Conservation (phyloP, 2,797 vertebrate species). For the Lagodon rhomboides region DNA sequence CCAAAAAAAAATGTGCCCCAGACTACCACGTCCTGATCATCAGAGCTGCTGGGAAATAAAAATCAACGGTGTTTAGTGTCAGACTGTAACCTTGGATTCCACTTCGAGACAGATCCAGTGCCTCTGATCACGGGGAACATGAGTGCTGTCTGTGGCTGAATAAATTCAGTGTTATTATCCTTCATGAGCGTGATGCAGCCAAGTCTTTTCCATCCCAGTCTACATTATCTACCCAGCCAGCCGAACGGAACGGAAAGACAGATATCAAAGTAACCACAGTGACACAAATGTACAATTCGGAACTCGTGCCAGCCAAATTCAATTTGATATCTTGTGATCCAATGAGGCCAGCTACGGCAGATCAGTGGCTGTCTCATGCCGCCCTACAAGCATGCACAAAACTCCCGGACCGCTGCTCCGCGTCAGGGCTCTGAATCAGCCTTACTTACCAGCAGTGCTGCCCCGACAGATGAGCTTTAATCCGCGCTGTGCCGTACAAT, state of each 20-base stretch:
- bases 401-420: conserved; percentile 2
- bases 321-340: conserved; percentile 32
- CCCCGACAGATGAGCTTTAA: conserved; percentile 36
- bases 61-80: background rate
- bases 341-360: conserved; percentile 4
- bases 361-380: background rate
- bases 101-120: background rate
- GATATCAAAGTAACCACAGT: background rate
- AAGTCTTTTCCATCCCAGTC: background rate
- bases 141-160: conserved; percentile 8
- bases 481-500: conserved; percentile 37
- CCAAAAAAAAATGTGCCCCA: background rate
- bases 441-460: conserved; percentile 61
- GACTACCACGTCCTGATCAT: background rate
- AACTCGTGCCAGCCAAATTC: conserved; percentile 17
- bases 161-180: background rate
- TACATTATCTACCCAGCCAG: background rate
- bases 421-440: background rate
- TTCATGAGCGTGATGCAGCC: background rate
- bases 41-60: conserved; percentile 4
- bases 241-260: too few relatives aligned
- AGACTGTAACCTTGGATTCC: background rate
- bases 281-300: background rate
- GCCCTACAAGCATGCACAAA: background rate
- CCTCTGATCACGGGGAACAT: conserved; percentile 14